These are phyloP conservation scores for Crossaster papposus DNA, from an alignment of 53 echinoderm and acorn worm genomes.

Conservation along the genomic window DNA sequence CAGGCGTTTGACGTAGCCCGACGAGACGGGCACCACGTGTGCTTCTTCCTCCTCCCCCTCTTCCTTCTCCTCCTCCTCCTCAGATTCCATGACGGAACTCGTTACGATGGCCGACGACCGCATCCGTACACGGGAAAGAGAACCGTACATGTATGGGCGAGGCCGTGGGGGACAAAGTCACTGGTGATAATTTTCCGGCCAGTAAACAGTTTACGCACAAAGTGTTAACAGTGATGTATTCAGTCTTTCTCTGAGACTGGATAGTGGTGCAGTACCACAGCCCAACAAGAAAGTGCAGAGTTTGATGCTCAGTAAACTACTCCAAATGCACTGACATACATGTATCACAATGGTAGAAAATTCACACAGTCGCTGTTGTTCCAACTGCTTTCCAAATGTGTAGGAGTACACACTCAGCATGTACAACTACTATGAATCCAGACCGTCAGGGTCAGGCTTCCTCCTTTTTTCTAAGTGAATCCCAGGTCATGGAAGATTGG, in stretches of 20 bases:
- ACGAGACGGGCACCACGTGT: conserved; percentile 1
- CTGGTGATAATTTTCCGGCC: neutral
- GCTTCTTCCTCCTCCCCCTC: neutral
- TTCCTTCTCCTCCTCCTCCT: neutral
- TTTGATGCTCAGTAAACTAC: neutral
- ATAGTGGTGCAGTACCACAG: too few relatives aligned
- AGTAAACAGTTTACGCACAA: neutral
- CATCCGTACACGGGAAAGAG: neutral
- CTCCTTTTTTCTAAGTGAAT: neutral
- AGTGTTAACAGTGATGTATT: neutral
- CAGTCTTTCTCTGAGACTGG: neutral
- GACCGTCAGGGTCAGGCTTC: neutral
- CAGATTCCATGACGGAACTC: conserved; percentile 29
- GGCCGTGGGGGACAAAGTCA: neutral
- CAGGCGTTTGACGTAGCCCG: conserved; percentile 48
- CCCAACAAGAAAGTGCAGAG: too few relatives aligned
- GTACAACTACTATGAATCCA: neutral
- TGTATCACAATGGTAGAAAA: too few relatives aligned
- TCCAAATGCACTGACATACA: neutral
- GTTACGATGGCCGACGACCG: neutral
- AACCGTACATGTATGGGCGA: neutral
- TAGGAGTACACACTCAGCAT: neutral
- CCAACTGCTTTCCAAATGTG: neutral
- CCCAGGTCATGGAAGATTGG: neutral
- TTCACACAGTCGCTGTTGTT: neutral